phyloP scores from a whole-genome alignment of 2,797 vertebrate species.

The Xiphorhynchus erythropygius region DNA sequence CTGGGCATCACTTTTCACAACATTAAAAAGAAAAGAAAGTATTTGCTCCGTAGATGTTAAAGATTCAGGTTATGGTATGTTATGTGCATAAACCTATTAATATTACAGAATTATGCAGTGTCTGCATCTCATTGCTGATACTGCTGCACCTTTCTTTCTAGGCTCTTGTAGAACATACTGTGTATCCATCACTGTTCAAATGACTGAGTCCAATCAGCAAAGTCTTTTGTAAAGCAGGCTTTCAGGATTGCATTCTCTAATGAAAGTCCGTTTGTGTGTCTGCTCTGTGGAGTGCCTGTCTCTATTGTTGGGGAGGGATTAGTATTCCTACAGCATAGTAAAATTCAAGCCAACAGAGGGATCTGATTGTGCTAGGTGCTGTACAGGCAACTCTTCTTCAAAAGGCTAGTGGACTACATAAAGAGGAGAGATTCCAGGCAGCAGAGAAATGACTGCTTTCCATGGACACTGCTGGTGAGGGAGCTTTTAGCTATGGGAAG shows the following conservation, averaged over 20 bases:
- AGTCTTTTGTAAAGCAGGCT: conserved; percentile 60
- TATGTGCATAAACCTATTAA: not conserved
- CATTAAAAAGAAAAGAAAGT: not conserved
- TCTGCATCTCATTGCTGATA: conserved; percentile 27
- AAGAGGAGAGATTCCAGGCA: not conserved
- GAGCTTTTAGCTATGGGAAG: not conserved
- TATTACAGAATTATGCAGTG: not conserved
- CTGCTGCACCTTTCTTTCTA: conserved; percentile 31
- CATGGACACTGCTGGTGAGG: not conserved
- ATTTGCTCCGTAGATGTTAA: not conserved
- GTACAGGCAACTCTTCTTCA: not conserved
- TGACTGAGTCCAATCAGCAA: conserved; percentile 57
- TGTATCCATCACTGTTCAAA: conserved; percentile 10
- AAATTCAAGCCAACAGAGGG: conserved; percentile 31
- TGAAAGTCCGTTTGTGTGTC: conserved; percentile 63
- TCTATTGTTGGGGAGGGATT: conserved; percentile 63
- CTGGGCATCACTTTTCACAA: not conserved
- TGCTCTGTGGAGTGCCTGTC: conserved; percentile 46
- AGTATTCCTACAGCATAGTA: conserved; percentile 36
- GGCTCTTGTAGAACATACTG: conserved; percentile 15
- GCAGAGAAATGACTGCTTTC: not conserved
- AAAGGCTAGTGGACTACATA: not conserved
- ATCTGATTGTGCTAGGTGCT: conserved; percentile 33
- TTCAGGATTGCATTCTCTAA: conserved; percentile 37
- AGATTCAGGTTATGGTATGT: not conserved